Evolutionary conservation across 2,797 vertebrate species (phyloP).

Genomic region (Coranthus polyacanthus): DNA sequence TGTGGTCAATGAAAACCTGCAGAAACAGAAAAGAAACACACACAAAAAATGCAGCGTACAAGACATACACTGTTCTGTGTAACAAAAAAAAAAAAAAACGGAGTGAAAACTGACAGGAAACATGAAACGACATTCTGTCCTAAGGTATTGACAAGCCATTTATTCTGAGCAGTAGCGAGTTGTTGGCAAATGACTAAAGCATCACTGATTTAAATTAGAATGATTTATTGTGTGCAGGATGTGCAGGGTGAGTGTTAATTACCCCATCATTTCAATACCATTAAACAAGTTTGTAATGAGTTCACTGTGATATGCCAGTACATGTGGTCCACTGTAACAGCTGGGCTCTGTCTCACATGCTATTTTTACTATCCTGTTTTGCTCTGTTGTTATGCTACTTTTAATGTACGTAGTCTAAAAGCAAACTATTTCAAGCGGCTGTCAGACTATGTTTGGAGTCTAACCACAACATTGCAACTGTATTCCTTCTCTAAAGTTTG

Average conservation of each 20-base stretch:
- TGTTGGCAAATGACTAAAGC: slow-evolving; percentile 51
- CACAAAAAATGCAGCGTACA: no score
- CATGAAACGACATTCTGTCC: slow-evolving; percentile 28
- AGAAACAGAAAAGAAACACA: neutral
- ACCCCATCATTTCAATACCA: slow-evolving; percentile 40
- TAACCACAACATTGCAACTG: no score
- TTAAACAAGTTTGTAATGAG: slow-evolving; percentile 30
- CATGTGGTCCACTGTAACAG: slow-evolving; percentile 20
- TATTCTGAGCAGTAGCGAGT: slow-evolving; percentile 43
- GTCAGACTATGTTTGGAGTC: no score
- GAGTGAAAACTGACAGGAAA: slow-evolving; percentile 36
- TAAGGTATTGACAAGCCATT: slow-evolving; percentile 28
- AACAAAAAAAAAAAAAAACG: neutral
- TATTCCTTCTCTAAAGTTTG: no score
- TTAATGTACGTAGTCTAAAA: neutral
- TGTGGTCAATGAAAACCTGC: slow-evolving; percentile 13
- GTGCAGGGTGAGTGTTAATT: slow-evolving; percentile 70
- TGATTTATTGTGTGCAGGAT: slow-evolving; percentile 60
- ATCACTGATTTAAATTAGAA: slow-evolving; percentile 58
- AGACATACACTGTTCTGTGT: no score
- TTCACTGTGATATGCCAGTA: slow-evolving; percentile 35
- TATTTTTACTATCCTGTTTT: slow-evolving; percentile 19
- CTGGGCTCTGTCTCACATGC: slow-evolving; percentile 10
- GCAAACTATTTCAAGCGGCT: neutral
- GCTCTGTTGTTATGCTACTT: neutral